Conservation (phyloP, 2,113 vertebrate genomes). For the Dicrurus megarhynchus region DNA sequence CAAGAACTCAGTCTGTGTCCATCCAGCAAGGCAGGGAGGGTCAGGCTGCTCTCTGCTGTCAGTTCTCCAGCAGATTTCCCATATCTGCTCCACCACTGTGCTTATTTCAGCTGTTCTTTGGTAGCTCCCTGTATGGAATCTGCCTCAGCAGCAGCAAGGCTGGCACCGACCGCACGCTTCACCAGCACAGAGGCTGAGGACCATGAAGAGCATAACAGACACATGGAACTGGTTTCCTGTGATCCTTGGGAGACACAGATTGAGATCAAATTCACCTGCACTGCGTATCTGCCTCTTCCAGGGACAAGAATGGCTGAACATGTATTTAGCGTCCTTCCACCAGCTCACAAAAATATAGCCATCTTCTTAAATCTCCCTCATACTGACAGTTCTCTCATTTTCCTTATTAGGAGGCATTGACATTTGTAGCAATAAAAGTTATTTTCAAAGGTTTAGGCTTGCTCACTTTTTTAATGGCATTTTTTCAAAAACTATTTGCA, state of each 20-base stretch:
- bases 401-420: neutral
- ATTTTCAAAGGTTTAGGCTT: neutral
- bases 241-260: neutral
- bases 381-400: neutral
- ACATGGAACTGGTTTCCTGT: neutral
- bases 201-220: neutral
- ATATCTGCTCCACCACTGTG: neutral
- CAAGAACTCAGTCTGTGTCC: neutral
- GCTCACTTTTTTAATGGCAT: neutral
- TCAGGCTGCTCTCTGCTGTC: neutral
- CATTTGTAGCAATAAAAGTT: neutral
- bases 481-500: neutral
- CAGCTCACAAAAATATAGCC: neutral
- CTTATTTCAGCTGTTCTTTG: neutral
- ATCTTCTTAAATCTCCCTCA: neutral
- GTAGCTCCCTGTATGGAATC: neutral
- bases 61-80: neutral
- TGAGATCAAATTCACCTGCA: neutral
- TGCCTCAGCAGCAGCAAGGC: neutral
- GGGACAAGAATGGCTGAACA: neutral
- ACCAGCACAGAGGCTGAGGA: neutral
- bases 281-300: neutral
- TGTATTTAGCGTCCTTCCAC: fast-evolving
- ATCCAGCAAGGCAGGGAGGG: neutral
- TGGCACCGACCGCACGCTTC: neutral